Evolutionary conservation across 2,888 invertebrate genomes (phyloP).

Genomic region (Mimumesa dahlbomi): DNA sequence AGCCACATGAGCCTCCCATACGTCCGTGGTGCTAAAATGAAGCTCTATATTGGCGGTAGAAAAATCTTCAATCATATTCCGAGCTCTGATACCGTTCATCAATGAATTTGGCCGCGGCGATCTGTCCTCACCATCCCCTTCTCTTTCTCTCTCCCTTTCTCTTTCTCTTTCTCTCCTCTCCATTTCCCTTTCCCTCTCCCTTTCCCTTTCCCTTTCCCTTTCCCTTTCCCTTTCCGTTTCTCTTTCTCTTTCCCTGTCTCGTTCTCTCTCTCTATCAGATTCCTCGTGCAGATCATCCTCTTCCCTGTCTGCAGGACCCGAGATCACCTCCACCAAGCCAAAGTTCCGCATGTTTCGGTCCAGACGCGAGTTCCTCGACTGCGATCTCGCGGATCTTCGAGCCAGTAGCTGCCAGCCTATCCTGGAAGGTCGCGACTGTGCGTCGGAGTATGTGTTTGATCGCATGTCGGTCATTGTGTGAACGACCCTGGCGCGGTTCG

Average conservation of each 20-base stretch:
- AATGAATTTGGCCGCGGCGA: constrained; percentile 60
- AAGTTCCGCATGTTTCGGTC: constrained; percentile 64
- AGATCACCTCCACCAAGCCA: constrained; percentile 63
- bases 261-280: too few relatives aligned
- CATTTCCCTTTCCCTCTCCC: constrained; percentile 50
- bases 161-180: constrained; percentile 46
- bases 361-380: constrained; percentile 56
- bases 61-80: constrained; percentile 70
- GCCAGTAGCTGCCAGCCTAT: constrained; percentile 67
- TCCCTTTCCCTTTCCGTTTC: constrained; percentile 52
- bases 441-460: constrained; percentile 58
- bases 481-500: constrained; percentile 68
- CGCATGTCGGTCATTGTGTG: constrained; percentile 65
- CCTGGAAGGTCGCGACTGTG: constrained; percentile 65
- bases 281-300: constrained; percentile 52
- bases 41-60: constrained; percentile 77
- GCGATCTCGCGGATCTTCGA: constrained; percentile 61
- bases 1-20: constrained; percentile 86
- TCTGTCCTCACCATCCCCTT: constrained; percentile 56
- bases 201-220: constrained; percentile 42
- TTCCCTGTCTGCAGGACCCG: constrained; percentile 43
- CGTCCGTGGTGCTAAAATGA: constrained; percentile 82
- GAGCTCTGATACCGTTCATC: constrained; percentile 65
- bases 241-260: neutral
- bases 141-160: constrained; percentile 62